Conservation (phyloP, 2,888 invertebrate species). For the Mythimna pallens region DNA sequence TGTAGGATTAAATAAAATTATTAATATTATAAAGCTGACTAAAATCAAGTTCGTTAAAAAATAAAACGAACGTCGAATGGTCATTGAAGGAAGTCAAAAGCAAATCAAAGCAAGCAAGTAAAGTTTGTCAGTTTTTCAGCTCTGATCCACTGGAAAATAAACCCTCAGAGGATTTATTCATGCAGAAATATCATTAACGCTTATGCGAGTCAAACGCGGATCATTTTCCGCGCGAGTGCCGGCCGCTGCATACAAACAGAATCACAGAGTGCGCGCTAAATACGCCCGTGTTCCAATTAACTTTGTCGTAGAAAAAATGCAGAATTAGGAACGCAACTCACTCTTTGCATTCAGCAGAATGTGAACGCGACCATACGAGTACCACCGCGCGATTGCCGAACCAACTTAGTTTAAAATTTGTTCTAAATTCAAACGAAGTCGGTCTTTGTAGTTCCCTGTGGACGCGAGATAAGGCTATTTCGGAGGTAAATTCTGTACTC, state of each 20-base stretch:
- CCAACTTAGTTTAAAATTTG: constrained; percentile 77
- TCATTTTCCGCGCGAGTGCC: constrained; percentile 74
- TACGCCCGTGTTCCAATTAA: constrained; percentile 74
- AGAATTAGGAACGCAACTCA: constrained; percentile 69
- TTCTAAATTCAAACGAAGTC: constrained; percentile 75
- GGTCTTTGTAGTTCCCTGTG: constrained; percentile 71
- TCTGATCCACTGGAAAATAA: constrained; percentile 54
- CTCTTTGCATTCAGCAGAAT: constrained; percentile 71
- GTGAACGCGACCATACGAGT: constrained; percentile 71
- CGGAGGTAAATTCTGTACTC: constrained; percentile 68
- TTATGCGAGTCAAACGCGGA: constrained; percentile 72
- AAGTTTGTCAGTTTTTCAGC: constrained; percentile 35
- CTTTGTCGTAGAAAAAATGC: constrained; percentile 68
- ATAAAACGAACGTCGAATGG: constrained; percentile 32
- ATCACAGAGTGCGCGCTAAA: constrained; percentile 75
- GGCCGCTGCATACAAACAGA: constrained; percentile 75
- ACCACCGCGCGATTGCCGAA: constrained; percentile 73
- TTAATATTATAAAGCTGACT: constrained; percentile 12
- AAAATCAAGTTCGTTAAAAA: constrained; percentile 18
- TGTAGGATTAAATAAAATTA: too few species aligned
- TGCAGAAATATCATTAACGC: constrained; percentile 71
- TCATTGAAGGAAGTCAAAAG: constrained; percentile 32
- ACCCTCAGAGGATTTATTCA: constrained; percentile 55
- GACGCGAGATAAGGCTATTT: constrained; percentile 74
- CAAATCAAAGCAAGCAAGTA: constrained; percentile 41